phyloP scores from a whole-genome alignment of 53 echinoderm and acorn worm genomes.

The Paracentrotus lividus region DNA sequence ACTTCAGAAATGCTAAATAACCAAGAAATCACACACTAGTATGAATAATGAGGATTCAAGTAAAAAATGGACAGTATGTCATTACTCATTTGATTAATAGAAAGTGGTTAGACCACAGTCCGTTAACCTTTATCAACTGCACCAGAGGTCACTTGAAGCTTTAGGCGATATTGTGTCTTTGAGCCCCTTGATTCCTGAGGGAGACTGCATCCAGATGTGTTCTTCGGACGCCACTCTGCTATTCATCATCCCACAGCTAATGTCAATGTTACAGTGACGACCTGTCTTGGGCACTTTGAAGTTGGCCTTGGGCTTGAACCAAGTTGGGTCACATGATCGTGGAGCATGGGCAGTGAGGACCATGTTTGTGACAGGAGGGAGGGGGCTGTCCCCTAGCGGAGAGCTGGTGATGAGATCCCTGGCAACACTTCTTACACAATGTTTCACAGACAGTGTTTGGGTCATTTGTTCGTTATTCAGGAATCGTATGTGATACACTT shows the following conservation, averaged over 20 bases:
- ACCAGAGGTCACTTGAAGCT: slow-evolving; percentile 72
- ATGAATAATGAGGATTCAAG: too few species aligned
- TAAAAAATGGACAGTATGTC: too few species aligned
- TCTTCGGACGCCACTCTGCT: slow-evolving; percentile 62
- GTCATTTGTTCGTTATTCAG: slow-evolving; percentile 45
- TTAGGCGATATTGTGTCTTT: slow-evolving; percentile 75
- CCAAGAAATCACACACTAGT: too few species aligned
- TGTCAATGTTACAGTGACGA: slow-evolving; percentile 80
- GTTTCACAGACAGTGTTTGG: slow-evolving; percentile 64
- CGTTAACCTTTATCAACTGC: slow-evolving; percentile 70
- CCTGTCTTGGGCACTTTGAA: slow-evolving; percentile 85
- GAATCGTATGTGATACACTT: slow-evolving; percentile 85
- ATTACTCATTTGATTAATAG: too few species aligned
- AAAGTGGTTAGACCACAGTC: neutral
- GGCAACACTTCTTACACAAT: slow-evolving; percentile 81
- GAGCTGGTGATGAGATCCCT: slow-evolving; percentile 81
- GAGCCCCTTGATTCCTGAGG: slow-evolving; percentile 84
- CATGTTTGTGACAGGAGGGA: slow-evolving; percentile 81
- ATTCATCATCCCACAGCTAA: slow-evolving; percentile 68
- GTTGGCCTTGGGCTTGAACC: slow-evolving; percentile 88
- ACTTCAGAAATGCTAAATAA: too few species aligned
- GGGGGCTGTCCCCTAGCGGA: slow-evolving; percentile 76
- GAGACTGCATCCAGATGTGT: slow-evolving; percentile 90
- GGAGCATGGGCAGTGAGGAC: slow-evolving; percentile 83
- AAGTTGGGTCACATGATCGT: slow-evolving; percentile 75